Conservation (phyloP, 2,888 invertebrate genomes). For the Hydrotaea cyrtoneurina region DNA sequence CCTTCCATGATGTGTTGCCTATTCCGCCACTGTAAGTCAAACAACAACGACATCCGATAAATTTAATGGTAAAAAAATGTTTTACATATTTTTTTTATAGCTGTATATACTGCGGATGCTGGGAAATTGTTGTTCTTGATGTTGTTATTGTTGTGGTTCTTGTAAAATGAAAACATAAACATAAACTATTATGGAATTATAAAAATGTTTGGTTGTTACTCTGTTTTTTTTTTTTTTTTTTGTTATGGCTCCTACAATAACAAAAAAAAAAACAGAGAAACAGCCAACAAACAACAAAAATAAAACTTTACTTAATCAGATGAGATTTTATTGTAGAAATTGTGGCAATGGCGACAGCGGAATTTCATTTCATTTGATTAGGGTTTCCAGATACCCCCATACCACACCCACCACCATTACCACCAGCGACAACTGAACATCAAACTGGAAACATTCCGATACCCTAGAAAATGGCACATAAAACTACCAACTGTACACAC, state of each 20-base stretch:
- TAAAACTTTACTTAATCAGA: slow-evolving; percentile 27
- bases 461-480: background rate
- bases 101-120: background rate
- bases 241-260: background rate
- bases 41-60: too few species aligned
- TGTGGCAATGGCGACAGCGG: slow-evolving; percentile 7
- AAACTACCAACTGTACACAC: background rate
- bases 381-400: background rate
- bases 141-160: background rate
- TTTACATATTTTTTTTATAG: background rate
- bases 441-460: background rate
- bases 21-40: too few species aligned
- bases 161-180: background rate
- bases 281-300: background rate
- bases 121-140: background rate
- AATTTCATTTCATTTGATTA: slow-evolving; percentile 20
- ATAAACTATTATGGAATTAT: background rate
- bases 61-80: background rate
- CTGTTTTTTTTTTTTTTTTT: background rate
- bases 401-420: background rate
- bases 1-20: too few species aligned
- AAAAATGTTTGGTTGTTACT: background rate
- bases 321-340: slow-evolving; percentile 24
- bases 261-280: background rate
- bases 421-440: background rate